These are phyloP conservation scores for Metopia argyrocephala DNA, from an alignment of 2,888 invertebrate genomes.

Conservation along the genomic window DNA sequence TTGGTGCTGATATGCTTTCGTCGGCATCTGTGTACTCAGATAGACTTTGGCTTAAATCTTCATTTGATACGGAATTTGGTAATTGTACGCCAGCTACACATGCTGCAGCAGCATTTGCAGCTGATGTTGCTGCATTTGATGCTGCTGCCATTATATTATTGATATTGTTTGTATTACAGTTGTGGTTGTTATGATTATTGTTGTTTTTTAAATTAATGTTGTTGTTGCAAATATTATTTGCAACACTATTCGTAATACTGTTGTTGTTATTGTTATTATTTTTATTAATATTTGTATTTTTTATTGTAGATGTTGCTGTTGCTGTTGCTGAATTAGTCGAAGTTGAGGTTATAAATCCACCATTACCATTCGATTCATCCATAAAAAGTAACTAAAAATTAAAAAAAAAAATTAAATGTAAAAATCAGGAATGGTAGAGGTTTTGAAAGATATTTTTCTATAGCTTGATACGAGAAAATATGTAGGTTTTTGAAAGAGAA, in stretches of 20 bases:
- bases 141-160: conserved; percentile 69
- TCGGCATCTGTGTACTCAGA: conserved; percentile 85
- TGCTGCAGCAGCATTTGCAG: conserved; percentile 40
- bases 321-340: conserved; percentile 53
- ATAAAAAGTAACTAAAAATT: conserved; percentile 73
- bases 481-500: too few relatives aligned
- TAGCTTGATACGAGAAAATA: too few relatives aligned
- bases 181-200: conserved; percentile 65
- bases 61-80: conserved; percentile 79
- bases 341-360: conserved; percentile 70
- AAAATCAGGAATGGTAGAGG: too few relatives aligned
- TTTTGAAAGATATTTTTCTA: too few relatives aligned
- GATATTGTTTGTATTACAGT: conserved; percentile 49
- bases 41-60: conserved; percentile 81
- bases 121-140: conserved; percentile 67
- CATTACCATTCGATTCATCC: conserved; percentile 78
- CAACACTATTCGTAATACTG: conserved; percentile 55
- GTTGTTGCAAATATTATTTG: conserved; percentile 63
- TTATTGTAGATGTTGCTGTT: conserved; percentile 23
- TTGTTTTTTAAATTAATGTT: conserved; percentile 54
- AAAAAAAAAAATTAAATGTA: neutral
- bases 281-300: conserved; percentile 62
- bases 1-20: conserved; percentile 86
- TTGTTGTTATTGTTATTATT: conserved; percentile 66
- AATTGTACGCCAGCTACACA: conserved; percentile 62